Evolutionary conservation across 2,888 invertebrate species (phyloP).

Genomic region (Sthenelais limicola): DNA sequence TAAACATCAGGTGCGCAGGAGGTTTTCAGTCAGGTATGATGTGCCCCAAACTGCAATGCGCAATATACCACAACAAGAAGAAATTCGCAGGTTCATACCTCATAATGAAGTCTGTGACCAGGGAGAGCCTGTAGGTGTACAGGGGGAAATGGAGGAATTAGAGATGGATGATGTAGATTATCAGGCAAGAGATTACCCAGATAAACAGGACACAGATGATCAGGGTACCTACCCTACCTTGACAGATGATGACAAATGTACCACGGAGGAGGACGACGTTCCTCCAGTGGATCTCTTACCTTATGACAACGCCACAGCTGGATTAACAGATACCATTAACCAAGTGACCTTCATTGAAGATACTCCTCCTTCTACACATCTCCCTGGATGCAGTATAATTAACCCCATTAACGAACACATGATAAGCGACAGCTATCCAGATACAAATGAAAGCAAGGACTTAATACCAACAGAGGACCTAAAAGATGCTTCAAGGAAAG

Average conservation of each 20-base stretch:
- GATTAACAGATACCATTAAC: too few species aligned
- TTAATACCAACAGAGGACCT: too few species aligned
- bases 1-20: constrained; percentile 88
- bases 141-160: constrained; percentile 3
- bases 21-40: constrained; percentile 48
- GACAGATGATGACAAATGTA: constrained; percentile 51
- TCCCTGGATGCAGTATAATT: too few species aligned
- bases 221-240: neutral
- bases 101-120: neutral
- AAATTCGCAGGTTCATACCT: constrained; percentile 21
- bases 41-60: constrained; percentile 55
- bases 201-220: neutral
- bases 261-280: constrained; percentile 55
- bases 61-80: constrained; percentile 51
- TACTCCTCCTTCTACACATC: too few species aligned
- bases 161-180: constrained; percentile 37
- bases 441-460: too few species aligned
- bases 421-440: too few species aligned
- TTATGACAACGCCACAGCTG: too few species aligned
- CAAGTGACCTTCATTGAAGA: too few species aligned
- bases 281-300: too few species aligned
- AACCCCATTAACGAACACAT: too few species aligned
- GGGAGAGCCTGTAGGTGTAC: too few species aligned
- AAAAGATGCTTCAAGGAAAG: too few species aligned
- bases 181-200: neutral